Evolutionary conservation across 2,113 vertebrate genomes (phyloP).

Genomic region (Ctenomys sociabilis): DNA sequence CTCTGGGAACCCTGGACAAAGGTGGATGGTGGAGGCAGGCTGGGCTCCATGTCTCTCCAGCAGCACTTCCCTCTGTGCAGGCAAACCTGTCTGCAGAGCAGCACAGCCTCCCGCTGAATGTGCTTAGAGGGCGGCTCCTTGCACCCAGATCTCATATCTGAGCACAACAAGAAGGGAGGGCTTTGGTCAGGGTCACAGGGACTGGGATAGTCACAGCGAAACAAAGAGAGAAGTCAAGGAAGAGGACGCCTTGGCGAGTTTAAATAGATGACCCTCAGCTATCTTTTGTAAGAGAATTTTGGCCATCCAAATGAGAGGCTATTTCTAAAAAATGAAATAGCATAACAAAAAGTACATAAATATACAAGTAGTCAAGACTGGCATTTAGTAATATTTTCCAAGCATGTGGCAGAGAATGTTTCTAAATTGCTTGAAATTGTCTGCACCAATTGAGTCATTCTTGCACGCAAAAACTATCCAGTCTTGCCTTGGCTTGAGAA

Average conservation of each 20-base stretch:
- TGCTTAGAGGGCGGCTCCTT: neutral
- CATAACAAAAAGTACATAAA: neutral
- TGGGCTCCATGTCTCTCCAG: neutral
- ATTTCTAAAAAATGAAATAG: neutral
- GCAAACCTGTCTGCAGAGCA: neutral
- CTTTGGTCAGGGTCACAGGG: neutral
- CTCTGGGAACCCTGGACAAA: neutral
- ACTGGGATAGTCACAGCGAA: neutral
- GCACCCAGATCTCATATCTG: neutral
- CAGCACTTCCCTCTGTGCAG: neutral
- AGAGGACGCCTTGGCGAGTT: neutral
- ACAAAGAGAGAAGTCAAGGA: neutral
- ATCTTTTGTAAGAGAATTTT: slow-evolving; percentile 5
- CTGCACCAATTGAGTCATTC: neutral
- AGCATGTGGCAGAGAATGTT: neutral
- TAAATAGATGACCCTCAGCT: neutral
- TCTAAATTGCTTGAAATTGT: slow-evolving; percentile 28
- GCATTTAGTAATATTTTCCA: slow-evolving; percentile 36
- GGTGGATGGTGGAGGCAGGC: neutral
- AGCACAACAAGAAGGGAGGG: neutral
- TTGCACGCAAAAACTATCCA: neutral
- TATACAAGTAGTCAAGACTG: neutral
- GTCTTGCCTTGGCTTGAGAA: neutral
- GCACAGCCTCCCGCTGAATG: neutral
- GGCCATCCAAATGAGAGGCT: neutral